Percentiles rank a stretch among this genome's conserved stretches.
phyloP scores from a whole-genome alignment of 2,888 invertebrate species.

The Conus canariensis region DNA sequence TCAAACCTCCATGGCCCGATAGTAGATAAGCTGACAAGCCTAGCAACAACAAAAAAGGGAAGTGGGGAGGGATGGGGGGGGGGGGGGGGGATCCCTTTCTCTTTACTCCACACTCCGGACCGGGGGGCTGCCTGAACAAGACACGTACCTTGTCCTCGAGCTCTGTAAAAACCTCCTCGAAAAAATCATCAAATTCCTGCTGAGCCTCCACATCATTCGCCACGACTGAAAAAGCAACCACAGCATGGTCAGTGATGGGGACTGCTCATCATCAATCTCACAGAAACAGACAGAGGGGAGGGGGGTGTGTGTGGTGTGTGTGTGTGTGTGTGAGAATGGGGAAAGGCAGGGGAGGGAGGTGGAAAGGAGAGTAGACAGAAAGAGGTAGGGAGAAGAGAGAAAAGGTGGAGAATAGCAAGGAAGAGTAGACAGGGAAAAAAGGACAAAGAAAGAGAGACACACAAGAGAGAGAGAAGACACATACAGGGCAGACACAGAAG shows the following conservation, averaged over 20 bases:
- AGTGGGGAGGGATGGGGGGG: background rate
- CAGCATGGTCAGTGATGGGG: too few species aligned
- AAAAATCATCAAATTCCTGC: conserved; percentile 99
- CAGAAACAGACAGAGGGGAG: too few species aligned
- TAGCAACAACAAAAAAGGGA: background rate
- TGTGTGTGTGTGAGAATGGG: too few species aligned
- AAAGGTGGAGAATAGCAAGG: background rate
- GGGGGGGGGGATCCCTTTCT: background rate
- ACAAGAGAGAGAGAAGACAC: too few species aligned
- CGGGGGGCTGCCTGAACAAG: background rate
- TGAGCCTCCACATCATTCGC: conserved; percentile 97
- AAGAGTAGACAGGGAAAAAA: background rate
- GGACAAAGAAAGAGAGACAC: background rate
- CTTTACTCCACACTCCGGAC: background rate
- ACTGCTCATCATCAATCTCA: too few species aligned
- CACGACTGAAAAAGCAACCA: conserved; percentile 65
- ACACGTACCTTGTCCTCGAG: conserved; percentile 91
- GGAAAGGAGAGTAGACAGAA: too few species aligned
- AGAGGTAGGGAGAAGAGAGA: background rate
- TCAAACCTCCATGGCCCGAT: too few species aligned
- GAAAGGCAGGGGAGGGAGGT: too few species aligned
- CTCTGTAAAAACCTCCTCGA: conserved; percentile 99
- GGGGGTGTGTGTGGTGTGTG: too few species aligned
- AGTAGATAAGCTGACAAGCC: background rate
- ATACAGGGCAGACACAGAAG: too few species aligned